phyloP scores from a whole-genome alignment of 1,140 invertebrate species.

The Neodiprion fabricii region DNA sequence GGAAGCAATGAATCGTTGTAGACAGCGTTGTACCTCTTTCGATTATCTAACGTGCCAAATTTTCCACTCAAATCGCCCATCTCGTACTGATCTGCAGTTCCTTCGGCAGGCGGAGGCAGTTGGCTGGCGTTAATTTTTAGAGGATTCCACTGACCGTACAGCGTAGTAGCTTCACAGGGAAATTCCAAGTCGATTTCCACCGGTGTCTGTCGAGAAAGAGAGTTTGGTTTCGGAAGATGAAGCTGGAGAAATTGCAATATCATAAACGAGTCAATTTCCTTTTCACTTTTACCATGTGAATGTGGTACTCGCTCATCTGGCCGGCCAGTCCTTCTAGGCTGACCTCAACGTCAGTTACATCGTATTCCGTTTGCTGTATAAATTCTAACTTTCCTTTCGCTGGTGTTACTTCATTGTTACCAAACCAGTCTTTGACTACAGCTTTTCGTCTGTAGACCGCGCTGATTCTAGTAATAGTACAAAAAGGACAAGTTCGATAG shows the following conservation, averaged over 20 bases:
- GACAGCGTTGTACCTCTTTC: slow-evolving; percentile 63
- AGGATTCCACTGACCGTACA: slow-evolving; percentile 87
- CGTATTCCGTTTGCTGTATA: slow-evolving; percentile 84
- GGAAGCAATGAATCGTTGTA: slow-evolving; percentile 87
- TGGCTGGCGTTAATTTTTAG: slow-evolving; percentile 69
- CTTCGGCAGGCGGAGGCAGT: slow-evolving; percentile 67
- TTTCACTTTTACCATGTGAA: slow-evolving; percentile 74
- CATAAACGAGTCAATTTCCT: slow-evolving; percentile 16
- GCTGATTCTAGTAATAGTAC: slow-evolving; percentile 68
- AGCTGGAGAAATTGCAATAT: not conserved
- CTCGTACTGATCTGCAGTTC: slow-evolving; percentile 86
- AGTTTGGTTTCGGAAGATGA: slow-evolving; percentile 5
- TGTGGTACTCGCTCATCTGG: slow-evolving; percentile 75
- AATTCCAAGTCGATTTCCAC: slow-evolving; percentile 84
- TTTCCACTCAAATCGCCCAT: slow-evolving; percentile 91
- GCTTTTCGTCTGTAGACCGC: slow-evolving; percentile 81
- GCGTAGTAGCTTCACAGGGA: slow-evolving; percentile 82
- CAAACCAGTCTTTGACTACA: slow-evolving; percentile 86
- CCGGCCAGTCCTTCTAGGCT: slow-evolving; percentile 76
- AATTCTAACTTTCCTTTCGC: slow-evolving; percentile 81
- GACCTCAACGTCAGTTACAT: slow-evolving; percentile 80
- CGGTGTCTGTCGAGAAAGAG: slow-evolving; percentile 67
- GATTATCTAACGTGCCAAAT: slow-evolving; percentile 76
- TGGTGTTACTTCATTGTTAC: slow-evolving; percentile 71
- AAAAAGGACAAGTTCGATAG: slow-evolving; percentile 11